phyloP scores from a whole-genome alignment of 2,797 vertebrate genomes.

The Toxotes lorentzi region DNA sequence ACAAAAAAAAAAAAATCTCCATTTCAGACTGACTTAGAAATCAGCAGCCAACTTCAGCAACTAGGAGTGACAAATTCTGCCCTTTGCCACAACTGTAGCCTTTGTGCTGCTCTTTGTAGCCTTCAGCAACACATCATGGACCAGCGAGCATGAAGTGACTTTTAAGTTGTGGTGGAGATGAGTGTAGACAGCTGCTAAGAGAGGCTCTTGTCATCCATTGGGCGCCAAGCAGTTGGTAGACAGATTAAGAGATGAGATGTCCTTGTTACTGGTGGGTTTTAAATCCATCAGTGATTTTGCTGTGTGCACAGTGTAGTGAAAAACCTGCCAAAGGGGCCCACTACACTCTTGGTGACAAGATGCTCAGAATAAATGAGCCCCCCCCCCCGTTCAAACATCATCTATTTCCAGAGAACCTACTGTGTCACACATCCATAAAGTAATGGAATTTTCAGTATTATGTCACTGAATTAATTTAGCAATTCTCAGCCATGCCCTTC shows the following conservation, averaged over 20 bases:
- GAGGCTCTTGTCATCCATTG: constrained; percentile 33
- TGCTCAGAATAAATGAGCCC: constrained; percentile 26
- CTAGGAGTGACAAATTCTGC: constrained; percentile 16
- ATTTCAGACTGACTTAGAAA: constrained; percentile 34
- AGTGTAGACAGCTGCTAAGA: constrained; percentile 39
- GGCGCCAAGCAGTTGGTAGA: constrained; percentile 43
- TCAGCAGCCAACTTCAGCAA: constrained; percentile 27
- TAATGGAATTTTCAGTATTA: constrained; percentile 1
- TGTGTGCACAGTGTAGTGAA: constrained; percentile 6
- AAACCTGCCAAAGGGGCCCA: constrained; percentile 20
- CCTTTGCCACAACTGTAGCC: constrained; percentile 29
- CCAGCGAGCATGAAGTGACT: constrained; percentile 30
- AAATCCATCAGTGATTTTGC: constrained; percentile 46
- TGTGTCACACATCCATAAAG: constrained; percentile 17
- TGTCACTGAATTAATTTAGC: background rate
- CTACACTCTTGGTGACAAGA: constrained; percentile 5
- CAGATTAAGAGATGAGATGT: constrained; percentile 62
- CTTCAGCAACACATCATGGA: constrained; percentile 37
- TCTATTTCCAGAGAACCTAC: constrained; percentile 3
- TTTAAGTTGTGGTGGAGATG: constrained; percentile 9
- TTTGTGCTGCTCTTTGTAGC: constrained; percentile 35
- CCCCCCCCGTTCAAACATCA: background rate
- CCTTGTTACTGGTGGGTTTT: constrained; percentile 46
- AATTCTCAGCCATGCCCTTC: background rate
- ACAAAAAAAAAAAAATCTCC: background rate